phyloP scores from a whole-genome alignment of 1,140 invertebrate genomes.

The Platyscapa corneri region DNA sequence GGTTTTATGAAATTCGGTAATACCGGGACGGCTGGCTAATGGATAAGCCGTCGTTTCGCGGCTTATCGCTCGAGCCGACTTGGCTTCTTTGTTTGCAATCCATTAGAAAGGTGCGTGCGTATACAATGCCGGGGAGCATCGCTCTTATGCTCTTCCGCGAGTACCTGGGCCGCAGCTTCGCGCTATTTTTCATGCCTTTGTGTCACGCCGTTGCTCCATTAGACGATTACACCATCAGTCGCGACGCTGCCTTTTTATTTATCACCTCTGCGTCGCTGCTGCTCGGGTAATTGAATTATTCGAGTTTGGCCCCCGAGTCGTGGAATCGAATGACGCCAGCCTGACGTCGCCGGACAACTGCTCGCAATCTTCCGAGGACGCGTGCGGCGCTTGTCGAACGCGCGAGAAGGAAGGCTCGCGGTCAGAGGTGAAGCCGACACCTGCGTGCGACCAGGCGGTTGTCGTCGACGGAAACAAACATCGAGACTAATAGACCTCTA shows the following conservation, averaged over 20 bases:
- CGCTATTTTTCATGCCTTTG: background rate
- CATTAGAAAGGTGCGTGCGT: slow-evolving; percentile 31
- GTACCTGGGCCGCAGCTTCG: background rate
- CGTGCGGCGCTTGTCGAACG: no score
- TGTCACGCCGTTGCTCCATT: slow-evolving; percentile 11
- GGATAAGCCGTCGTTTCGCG: background rate
- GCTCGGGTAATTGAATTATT: no score
- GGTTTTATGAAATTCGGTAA: slow-evolving; percentile 9
- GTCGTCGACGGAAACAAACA: no score
- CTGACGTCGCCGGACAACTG: no score
- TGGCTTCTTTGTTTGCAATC: slow-evolving; percentile 38
- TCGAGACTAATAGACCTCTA: no score
- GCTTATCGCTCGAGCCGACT: background rate
- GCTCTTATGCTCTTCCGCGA: background rate
- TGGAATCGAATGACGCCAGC: background rate
- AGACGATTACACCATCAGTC: slow-evolving; percentile 33
- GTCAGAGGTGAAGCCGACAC: no score
- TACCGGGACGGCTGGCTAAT: background rate
- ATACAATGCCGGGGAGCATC: background rate
- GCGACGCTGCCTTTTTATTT: background rate
- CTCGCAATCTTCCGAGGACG: no score
- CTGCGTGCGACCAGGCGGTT: no score
- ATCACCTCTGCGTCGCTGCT: no score
- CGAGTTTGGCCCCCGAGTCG: no score
- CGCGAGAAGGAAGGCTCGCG: no score